These are phyloP conservation scores for Labrus mixtus DNA, from an alignment of 2,113 vertebrate genomes.

Conservation along the genomic window DNA sequence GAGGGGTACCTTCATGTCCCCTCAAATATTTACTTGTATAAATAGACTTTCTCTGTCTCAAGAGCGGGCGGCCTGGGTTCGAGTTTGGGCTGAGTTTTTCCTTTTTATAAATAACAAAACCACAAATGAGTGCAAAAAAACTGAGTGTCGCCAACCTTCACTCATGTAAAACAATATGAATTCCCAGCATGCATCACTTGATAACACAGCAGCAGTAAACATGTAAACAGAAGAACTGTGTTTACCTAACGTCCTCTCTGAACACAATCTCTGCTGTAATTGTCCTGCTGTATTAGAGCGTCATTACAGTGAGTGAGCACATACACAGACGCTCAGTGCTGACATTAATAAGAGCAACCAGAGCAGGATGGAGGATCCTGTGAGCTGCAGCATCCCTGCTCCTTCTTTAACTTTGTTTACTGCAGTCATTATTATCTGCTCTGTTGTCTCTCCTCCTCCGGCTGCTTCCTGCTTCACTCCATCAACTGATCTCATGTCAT, in stretches of 20 bases:
- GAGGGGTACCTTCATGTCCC: no score
- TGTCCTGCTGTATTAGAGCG: conserved; percentile 15
- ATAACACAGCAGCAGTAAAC: conserved; percentile 17
- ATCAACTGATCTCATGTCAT: conserved; percentile 31
- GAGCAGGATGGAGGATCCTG: conserved; percentile 35
- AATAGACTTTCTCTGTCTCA: no score
- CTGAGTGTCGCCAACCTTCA: no score
- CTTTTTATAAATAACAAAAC: no score
- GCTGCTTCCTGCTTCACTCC: conserved; percentile 8
- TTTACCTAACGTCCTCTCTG: conserved; percentile 40
- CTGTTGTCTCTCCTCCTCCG: conserved; percentile 14
- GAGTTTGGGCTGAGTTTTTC: no score
- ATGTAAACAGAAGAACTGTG: conserved; percentile 6
- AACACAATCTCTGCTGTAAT: conserved; percentile 30
- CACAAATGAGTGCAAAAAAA: no score
- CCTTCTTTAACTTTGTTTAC: conserved; percentile 54
- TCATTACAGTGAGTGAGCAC: conserved; percentile 10
- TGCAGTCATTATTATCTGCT: conserved; percentile 7
- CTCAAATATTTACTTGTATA: no score
- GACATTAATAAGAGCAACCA: background rate
- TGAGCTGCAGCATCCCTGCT: background rate
- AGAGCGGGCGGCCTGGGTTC: no score
- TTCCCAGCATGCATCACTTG: conserved; percentile 12
- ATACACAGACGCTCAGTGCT: conserved; percentile 9
- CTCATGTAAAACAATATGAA: background rate